phyloP scores from a whole-genome alignment of 2,797 vertebrate genomes.

The Phalanger gymnotis region DNA sequence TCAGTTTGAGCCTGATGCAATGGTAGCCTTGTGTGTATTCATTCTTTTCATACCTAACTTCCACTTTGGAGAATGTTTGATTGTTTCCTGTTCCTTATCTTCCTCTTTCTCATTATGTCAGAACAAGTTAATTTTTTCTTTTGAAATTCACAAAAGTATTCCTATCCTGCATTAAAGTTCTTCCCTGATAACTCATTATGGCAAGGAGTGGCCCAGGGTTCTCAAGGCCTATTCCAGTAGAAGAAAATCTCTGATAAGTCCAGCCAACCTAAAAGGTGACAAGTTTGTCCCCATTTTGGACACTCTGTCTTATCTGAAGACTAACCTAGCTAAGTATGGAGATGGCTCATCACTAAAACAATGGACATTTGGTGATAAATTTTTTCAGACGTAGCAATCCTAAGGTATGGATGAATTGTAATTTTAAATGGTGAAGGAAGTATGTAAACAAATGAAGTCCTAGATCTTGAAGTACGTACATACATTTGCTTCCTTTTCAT shows the following conservation, averaged over 20 bases:
- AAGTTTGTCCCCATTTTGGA: background rate
- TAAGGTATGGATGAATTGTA: background rate
- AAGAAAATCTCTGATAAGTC: background rate
- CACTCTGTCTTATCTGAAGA: background rate
- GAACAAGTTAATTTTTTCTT: constrained; percentile 42
- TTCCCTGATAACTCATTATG: background rate
- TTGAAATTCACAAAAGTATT: background rate
- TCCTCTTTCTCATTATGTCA: background rate
- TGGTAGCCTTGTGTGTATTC: background rate
- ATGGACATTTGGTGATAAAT: background rate
- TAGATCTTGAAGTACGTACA: background rate
- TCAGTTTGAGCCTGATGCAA: background rate
- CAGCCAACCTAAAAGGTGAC: background rate
- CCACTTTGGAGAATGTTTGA: constrained; percentile 9
- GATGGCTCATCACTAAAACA: background rate
- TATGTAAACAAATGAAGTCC: background rate
- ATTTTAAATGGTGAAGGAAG: background rate
- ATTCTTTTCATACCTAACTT: background rate
- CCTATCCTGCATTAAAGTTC: background rate
- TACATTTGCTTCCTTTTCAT: background rate
- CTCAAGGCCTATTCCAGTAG: background rate
- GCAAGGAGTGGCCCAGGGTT: background rate
- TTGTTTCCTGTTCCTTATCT: constrained; percentile 14
- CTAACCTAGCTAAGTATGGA: background rate
- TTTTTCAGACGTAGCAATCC: background rate